A percentile compares a stretch with the other conserved stretches of the same genome.
These are phyloP conservation scores for Rhabdomys dilectus DNA, from an alignment of 2,113 vertebrate genomes.

Conservation along the genomic window DNA sequence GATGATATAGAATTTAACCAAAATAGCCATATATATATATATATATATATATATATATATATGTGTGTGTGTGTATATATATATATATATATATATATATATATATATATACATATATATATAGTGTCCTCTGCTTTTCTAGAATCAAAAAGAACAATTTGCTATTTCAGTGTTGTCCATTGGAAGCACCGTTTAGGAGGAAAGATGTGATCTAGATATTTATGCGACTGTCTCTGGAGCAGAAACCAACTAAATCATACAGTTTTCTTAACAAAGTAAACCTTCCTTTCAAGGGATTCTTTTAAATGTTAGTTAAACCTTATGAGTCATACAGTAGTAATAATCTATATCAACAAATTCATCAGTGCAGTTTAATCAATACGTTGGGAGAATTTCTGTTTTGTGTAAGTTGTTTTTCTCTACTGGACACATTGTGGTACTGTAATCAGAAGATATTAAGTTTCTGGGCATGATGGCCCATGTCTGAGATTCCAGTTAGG, in stretches of 20 bases:
- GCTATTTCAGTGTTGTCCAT: not conserved
- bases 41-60: no score
- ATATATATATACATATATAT: not conserved
- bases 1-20: constrained; percentile 38
- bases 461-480: not conserved
- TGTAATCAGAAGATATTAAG: constrained; percentile 37
- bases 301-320: constrained; percentile 25
- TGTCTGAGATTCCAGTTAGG: not conserved
- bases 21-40: not conserved
- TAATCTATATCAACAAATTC: constrained; percentile 5
- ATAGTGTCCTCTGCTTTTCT: constrained; percentile 18
- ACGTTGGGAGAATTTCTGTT: constrained; percentile 3
- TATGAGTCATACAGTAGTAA: not conserved
- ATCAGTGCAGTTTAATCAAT: not conserved
- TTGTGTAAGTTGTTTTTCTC: constrained; percentile 20
- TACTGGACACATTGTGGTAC: constrained; percentile 11
- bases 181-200: constrained; percentile 2
- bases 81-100: no score
- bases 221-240: not conserved
- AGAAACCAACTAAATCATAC: constrained; percentile 31
- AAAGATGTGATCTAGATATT: constrained; percentile 9
- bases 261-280: constrained; percentile 45
- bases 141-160: constrained; percentile 22
- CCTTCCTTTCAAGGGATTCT: not conserved
- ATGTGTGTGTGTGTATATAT: no score